Evolutionary conservation across 2,888 invertebrate genomes (phyloP).

Genomic region (Odontocerum albicorne): DNA sequence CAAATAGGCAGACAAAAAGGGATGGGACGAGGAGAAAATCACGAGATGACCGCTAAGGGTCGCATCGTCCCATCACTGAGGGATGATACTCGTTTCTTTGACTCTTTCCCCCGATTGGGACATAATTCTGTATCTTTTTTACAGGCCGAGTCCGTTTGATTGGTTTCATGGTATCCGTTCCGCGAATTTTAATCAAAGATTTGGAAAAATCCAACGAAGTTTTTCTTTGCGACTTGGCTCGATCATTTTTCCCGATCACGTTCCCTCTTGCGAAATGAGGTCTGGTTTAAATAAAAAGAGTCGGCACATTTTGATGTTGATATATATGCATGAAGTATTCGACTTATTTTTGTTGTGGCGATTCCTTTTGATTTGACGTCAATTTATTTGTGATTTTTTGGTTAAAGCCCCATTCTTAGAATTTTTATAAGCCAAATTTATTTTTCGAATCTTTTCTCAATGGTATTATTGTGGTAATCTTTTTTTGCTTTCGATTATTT

Average conservation of each 20-base stretch:
- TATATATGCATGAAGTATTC: too few species aligned
- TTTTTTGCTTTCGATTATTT: too few species aligned
- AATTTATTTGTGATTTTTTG: too few species aligned
- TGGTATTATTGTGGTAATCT: too few species aligned
- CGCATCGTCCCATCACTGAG: not conserved
- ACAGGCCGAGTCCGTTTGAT: slow-evolving; percentile 2
- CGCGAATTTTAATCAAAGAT: slow-evolving; percentile 24
- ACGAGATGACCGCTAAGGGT: slow-evolving; percentile 18
- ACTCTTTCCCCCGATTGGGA: not conserved
- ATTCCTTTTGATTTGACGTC: too few species aligned
- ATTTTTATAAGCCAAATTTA: too few species aligned
- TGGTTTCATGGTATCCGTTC: slow-evolving; percentile 3
- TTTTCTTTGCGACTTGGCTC: slow-evolving; percentile 2
- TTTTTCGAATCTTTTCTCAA: too few species aligned
- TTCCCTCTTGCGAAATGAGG: slow-evolving; percentile 10
- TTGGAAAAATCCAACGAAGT: slow-evolving; percentile 4
- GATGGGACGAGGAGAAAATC: slow-evolving; percentile 12
- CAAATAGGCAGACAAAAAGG: not conserved
- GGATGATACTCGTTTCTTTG: slow-evolving; percentile 9
- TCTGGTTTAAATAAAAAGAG: slow-evolving; percentile 12
- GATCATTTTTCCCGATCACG: slow-evolving; percentile 21
- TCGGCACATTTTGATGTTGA: too few species aligned
- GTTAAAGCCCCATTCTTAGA: too few species aligned
- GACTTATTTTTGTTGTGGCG: too few species aligned
- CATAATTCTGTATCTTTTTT: not conserved